Conservation (phyloP, 2,888 invertebrate genomes). For the Lasioglossum marginatum region DNA sequence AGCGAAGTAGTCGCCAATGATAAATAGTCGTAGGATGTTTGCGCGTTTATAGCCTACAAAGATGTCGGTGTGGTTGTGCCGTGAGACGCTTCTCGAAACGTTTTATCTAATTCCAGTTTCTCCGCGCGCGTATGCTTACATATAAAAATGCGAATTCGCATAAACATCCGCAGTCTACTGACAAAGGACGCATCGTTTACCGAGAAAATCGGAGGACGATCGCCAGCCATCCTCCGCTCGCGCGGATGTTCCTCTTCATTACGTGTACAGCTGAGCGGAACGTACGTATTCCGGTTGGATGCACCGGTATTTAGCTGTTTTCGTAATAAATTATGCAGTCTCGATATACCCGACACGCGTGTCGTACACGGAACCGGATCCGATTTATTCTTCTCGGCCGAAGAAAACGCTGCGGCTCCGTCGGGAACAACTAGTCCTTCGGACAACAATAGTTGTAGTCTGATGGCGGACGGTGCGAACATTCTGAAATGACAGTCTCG, state of each 20-base stretch:
- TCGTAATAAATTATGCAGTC: slow-evolving; percentile 68
- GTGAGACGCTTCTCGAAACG: slow-evolving; percentile 5
- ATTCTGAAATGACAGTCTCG: neutral
- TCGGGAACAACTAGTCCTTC: neutral
- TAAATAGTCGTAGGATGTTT: neutral
- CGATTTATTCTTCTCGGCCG: slow-evolving; percentile 59
- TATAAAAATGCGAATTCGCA: slow-evolving; percentile 1
- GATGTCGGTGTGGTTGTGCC: neutral
- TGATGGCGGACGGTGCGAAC: neutral
- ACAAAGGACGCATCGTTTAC: slow-evolving; percentile 5
- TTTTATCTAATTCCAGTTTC: slow-evolving; percentile 18
- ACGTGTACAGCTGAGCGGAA: slow-evolving; percentile 35
- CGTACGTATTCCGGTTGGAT: slow-evolving; percentile 31
- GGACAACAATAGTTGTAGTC: neutral
- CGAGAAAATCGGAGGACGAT: slow-evolving; percentile 26
- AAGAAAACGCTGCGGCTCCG: slow-evolving; percentile 36
- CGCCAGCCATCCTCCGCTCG: slow-evolving; percentile 19
- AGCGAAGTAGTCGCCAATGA: neutral
- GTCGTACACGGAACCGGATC: slow-evolving; percentile 73
- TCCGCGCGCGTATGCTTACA: neutral
- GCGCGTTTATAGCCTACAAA: neutral
- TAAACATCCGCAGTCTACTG: slow-evolving; percentile 13
- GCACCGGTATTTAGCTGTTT: slow-evolving; percentile 52
- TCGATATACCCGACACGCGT: slow-evolving; percentile 49
- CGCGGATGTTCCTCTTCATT: slow-evolving; percentile 47